These are phyloP conservation scores for Mastigias papua DNA, from an alignment of 30 jellyfish, hydroid and myxozoan genomes.

Conservation along the genomic window DNA sequence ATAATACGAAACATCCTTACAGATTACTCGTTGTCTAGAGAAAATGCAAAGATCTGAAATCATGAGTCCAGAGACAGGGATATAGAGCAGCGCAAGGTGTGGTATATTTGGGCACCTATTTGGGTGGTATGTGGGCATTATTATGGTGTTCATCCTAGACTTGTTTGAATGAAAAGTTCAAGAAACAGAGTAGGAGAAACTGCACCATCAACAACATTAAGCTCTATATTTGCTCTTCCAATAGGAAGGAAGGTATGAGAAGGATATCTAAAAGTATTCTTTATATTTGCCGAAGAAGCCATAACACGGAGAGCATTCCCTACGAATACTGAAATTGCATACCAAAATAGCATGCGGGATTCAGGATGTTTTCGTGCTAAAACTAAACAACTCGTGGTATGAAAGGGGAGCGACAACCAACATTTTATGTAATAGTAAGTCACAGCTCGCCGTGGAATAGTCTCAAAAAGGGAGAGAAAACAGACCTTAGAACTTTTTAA, in stretches of 20 bases:
- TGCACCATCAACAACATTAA: neutral
- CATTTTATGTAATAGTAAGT: neutral
- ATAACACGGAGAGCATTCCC: constrained; percentile 6
- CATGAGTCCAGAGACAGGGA: too few species aligned
- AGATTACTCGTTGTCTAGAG: too few species aligned
- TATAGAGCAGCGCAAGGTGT: too few species aligned
- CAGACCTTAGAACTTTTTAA: neutral
- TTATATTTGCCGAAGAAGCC: constrained; percentile 37
- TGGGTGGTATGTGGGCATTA: too few species aligned
- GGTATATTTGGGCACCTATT: too few species aligned
- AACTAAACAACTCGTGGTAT: neutral
- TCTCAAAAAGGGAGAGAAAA: neutral
- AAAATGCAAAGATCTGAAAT: too few species aligned
- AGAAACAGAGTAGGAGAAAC: neutral
- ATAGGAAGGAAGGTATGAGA: constrained; percentile 11
- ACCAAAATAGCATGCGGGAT: neutral
- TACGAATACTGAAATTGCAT: neutral
- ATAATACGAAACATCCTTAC: too few species aligned
- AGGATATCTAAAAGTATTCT: neutral
- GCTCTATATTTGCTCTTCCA: neutral
- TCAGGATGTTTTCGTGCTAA: constrained; percentile 1
- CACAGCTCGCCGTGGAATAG: constrained; percentile 8
- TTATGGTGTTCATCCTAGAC: neutral
- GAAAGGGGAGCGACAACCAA: constrained; percentile 1
- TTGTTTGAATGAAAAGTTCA: neutral